Evolutionary conservation across 1,140 invertebrate genomes (phyloP), one percentile per base, ranked within the genome.

Genomic region (Heterodera schachtii): DNA sequence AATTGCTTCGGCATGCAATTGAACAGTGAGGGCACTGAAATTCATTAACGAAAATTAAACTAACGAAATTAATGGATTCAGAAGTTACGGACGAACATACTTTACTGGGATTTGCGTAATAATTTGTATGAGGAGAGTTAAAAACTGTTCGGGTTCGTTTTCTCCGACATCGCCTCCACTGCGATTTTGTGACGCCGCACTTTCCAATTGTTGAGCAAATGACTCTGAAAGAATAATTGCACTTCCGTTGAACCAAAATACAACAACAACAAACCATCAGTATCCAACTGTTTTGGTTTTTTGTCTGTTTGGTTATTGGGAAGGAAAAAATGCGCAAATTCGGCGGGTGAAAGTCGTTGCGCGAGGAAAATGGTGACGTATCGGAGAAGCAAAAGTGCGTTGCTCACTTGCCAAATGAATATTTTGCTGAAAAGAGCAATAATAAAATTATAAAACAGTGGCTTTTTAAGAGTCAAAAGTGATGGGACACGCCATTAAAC

Each of bases 371-470:
- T 98, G 78, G 94, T 93, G 78, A 96, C 92, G 85, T 93, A 94
- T 78, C 96, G 92, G 80, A 98, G 93, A 31, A 97, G 94, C 88
- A 97, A 96, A 49, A 98, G 90, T 0, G 95, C 94, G 91, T 98
- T 98, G 90, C 95, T 95, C 0, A 95, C 94, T 91, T 98, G 96
- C 95, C 96, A 98, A 71, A 94, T 94, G 85, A 96, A 94, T 90
- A 96, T 93, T 84, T 94, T 94, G 90, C 95, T 97, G 91, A 77
- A 93, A 92, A 31, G 49, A 11, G 11, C 49, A 31, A 31, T 31
- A 31, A 31, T 31, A 31, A 31, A 31, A 31, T 31, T 31, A 31
- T 31, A 31, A 31, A 31, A 31, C 31, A 31, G 49, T 6, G 49
- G 6, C 6, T 52, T 52, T 52, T 52, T 52, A 84, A 43, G 19